Evolutionary conservation across 2,797 vertebrate species (phyloP), one percentile per base, ranked within the genome.

Genomic region (Lutjanus campechanus): DNA sequence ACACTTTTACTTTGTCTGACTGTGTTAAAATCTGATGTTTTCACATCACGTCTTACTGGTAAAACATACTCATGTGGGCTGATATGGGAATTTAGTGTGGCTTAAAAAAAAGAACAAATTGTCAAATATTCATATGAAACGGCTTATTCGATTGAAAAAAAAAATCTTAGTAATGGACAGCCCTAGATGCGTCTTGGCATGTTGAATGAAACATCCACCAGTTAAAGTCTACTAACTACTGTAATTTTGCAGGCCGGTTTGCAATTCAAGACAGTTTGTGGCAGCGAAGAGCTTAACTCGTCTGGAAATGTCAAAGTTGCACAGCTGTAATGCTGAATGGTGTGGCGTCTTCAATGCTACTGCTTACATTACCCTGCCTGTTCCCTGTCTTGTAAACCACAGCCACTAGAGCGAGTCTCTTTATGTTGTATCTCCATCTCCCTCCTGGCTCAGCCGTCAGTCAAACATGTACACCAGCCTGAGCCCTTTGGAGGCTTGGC

Each of bases 381-480:
- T 25, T 69, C 20, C 59, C 68, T 68, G n/a, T 77, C 76, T 87
- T 77, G 66, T 78, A 70, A 78, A 64, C n/a, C 8, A 36, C 25
- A 69, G 46, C 75, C 60, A 67, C 69, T 36, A 40, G 47, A 82
- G 60, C 1, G 44, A 68, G 67, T 43, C 22, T 60, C 40, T 69
- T 71, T 43, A 8, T 54, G 61, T 49, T 71, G 55, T 63, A 20
- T 29, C 58, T 59, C n/a, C 36, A 50, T 36, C 55, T 19, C 29
- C 56, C 69, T 51, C 49, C 29, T 40, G n/a, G 36, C 61, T 79
- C 54, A 47, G 72, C 76, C 81, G 75, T 76, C 83, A 88, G 46
- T 88, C 81, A 81, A 64, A 81, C 49, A 15, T 11, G 2, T 29
- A n/a, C 44, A 61, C 20, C 20, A 29, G 41, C 16, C 25, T 67